These are phyloP conservation scores for Stegana nigrithorax DNA, from an alignment of 2,888 invertebrate genomes.

Conservation along the genomic window DNA sequence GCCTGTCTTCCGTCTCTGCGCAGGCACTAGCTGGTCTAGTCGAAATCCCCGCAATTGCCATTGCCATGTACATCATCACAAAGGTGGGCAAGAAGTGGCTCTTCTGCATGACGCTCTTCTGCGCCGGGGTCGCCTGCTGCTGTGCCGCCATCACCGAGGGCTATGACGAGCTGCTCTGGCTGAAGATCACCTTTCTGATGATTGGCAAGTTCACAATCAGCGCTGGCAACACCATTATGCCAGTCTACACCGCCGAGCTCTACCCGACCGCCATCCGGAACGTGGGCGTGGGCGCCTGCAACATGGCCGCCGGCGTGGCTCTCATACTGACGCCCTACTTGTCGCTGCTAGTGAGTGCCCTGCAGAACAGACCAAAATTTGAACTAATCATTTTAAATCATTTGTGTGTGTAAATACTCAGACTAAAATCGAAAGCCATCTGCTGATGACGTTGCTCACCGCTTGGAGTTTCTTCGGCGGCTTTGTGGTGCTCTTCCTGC, in stretches of 20 bases:
- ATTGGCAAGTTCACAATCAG: conserved; percentile 84
- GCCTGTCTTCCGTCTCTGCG: neutral
- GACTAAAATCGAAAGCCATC: conserved; percentile 75
- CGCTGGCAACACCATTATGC: conserved; percentile 82
- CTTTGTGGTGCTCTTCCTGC: conserved; percentile 78
- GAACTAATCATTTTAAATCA: neutral
- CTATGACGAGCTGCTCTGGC: conserved; percentile 73
- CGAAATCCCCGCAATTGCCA: conserved; percentile 81
- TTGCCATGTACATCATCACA: conserved; percentile 81
- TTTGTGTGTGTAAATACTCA: conserved; percentile 57
- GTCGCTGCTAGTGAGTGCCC: conserved; percentile 78
- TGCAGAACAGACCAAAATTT: neutral
- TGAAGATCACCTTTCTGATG: conserved; percentile 81
- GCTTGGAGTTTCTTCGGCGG: conserved; percentile 79
- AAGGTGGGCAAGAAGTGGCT: conserved; percentile 81
- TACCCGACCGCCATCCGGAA: conserved; percentile 80
- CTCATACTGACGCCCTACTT: conserved; percentile 81
- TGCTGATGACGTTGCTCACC: conserved; percentile 80
- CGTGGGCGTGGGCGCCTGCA: conserved; percentile 80
- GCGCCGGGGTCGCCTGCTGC: conserved; percentile 79
- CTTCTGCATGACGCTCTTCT: conserved; percentile 76
- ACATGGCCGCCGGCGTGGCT: conserved; percentile 81
- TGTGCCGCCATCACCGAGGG: conserved; percentile 72
- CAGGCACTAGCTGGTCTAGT: conserved; percentile 78
- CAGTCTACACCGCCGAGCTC: conserved; percentile 79